phyloP scores from a whole-genome alignment of 2,888 invertebrate species.

The Nomada lathburiana region DNA sequence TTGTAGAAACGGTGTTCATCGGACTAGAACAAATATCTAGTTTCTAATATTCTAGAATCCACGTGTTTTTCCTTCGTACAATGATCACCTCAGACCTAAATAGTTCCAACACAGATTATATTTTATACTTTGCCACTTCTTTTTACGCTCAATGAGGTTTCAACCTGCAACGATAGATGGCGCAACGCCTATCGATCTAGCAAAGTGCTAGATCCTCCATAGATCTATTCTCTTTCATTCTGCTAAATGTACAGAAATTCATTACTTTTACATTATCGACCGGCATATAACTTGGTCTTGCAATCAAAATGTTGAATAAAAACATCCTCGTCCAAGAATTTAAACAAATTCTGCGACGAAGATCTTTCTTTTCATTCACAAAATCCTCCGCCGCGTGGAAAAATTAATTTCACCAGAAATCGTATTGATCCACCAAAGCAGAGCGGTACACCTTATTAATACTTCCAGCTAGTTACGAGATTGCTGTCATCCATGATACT shows the following conservation, averaged over 20 bases:
- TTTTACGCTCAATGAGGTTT: neutral
- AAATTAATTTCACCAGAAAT: neutral
- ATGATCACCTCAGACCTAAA: too few relatives aligned
- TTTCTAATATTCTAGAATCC: neutral
- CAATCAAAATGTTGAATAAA: too few relatives aligned
- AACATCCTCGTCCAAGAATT: too few relatives aligned
- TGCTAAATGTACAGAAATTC: too few relatives aligned
- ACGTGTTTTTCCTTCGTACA: too few relatives aligned
- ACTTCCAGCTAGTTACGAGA: neutral
- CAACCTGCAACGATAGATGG: conserved; percentile 5
- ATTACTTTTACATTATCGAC: too few relatives aligned
- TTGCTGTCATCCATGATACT: neutral
- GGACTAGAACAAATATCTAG: neutral
- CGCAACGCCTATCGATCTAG: conserved; percentile 10
- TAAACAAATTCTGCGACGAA: too few relatives aligned
- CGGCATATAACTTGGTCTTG: too few relatives aligned
- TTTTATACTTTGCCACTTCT: neutral
- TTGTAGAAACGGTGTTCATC: neutral
- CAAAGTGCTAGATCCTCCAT: neutral
- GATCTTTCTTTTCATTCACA: neutral
- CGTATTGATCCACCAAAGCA: neutral
- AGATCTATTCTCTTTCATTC: neutral
- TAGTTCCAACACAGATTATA: neutral
- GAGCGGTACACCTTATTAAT: conserved; percentile 5
- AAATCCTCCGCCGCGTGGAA: too few relatives aligned